Percentiles rank a stretch among this genome's conserved stretches.
Evolutionary conservation across 2,113 vertebrate species (phyloP).

Genomic region (Orthonyx spaldingii): DNA sequence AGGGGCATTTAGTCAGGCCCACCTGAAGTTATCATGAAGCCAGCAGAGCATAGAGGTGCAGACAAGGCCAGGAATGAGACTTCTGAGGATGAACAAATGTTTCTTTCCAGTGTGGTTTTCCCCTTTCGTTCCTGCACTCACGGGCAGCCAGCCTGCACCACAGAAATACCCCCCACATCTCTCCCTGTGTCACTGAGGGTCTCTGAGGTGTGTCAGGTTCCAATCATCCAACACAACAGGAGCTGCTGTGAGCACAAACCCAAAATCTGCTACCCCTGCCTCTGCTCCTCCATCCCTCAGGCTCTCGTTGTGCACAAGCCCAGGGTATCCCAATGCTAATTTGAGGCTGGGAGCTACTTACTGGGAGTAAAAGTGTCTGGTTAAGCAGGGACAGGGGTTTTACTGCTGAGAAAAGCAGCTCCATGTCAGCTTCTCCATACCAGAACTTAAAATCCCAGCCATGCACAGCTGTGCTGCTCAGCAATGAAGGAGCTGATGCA

Average conservation of each 20-base stretch:
- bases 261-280: background rate
- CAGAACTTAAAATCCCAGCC: background rate
- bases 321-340: background rate
- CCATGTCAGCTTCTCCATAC: background rate
- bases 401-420: background rate
- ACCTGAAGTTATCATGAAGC: background rate
- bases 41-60: background rate
- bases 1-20: background rate
- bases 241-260: background rate
- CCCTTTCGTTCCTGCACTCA: background rate
- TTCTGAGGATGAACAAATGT: background rate
- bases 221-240: background rate
- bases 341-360: background rate
- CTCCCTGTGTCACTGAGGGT: background rate
- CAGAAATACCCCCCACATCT: background rate
- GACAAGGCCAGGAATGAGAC: background rate
- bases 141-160: rapidly evolving
- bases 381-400: background rate
- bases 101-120: background rate
- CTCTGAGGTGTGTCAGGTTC: background rate
- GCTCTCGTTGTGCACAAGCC: background rate
- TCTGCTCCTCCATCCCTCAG: rapidly evolving
- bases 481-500: background rate
- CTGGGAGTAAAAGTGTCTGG: background rate
- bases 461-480: background rate